Base-by-base conservation (phyloP, 2,797 vertebrate genomes). In the Rhinophrynus dorsalis region DNA sequence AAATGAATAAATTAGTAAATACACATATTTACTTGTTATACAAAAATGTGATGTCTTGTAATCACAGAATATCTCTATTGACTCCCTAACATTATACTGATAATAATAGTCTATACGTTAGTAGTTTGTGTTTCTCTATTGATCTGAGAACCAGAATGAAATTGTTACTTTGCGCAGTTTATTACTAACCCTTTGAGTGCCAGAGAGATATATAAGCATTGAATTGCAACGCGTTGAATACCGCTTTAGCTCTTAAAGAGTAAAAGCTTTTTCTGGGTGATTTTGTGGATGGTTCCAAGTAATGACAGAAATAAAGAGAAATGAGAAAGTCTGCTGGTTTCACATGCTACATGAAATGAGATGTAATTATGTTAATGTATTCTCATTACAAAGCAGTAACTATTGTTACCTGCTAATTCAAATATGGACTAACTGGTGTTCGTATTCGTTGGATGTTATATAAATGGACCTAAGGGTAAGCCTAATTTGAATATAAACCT, bases 361-460 rank as follows among this genome's bases (percentile, higher is more conserved):
- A 80, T 79, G 75, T 80, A 80, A 80, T 84, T 80, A 80, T 80
- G 80, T 63, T 77, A 80, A 81, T 82, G 71, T 79, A 74, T 68
- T 73, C 71, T 83, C 78, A 76, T 84, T 77, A 82, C 50, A 44
- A 55, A 66, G 50, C 62, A 13, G 62, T 42, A 66, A 66, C 75
- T 66, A 74, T 63, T 78, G 75, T 78, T 79, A 82, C 79, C 74
- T 78, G 67, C 71, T 82, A 68, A 77, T 78, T 79, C 79, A 21
- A 78, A 69, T 76, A 56, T 81, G 74, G 44, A 78, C 44, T 18
- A 77, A 79, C 74, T 35, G 69, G 75, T 78, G 54, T 65, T 55
- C 48, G 12, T 27, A 27, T 54, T 40, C 11, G 6, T 3, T 20
- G 50, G 37, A 55, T 61, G 58, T 23, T 13, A 37, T 47, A 75